Conservation (phyloP, 2,113 vertebrate species). For the Oxygymnocypris stewartii region DNA sequence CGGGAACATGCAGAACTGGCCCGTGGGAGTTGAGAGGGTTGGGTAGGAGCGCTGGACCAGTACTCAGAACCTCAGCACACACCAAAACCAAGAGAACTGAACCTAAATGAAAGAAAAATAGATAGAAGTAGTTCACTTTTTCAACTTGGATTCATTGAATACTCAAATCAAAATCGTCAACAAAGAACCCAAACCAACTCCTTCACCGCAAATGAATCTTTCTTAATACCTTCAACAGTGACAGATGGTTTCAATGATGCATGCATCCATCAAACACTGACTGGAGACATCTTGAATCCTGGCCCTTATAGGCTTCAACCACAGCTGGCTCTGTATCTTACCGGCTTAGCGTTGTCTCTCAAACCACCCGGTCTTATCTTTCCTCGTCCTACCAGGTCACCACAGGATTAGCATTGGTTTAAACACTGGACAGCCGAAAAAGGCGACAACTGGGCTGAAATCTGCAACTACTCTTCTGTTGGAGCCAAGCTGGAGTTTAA, state of each 20-base stretch:
- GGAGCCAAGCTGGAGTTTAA: conserved; percentile 26
- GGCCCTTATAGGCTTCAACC: background rate
- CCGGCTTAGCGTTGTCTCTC: conserved; percentile 22
- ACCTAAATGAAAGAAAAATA: conserved; percentile 42
- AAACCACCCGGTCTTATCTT: conserved; percentile 26
- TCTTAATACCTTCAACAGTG: background rate
- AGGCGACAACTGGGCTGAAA: background rate
- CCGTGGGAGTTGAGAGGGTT: conserved; percentile 70
- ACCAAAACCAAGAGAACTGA: conserved; percentile 57
- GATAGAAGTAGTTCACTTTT: background rate
- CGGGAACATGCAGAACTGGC: conserved; percentile 64
- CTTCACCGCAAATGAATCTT: background rate
- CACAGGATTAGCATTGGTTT: conserved; percentile 40
- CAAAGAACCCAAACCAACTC: background rate
- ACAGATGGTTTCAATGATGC: conserved; percentile 1
- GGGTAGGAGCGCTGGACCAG: conserved; percentile 64
- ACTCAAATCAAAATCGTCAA: background rate
- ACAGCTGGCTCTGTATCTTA: conserved; percentile 24
- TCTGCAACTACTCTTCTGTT: conserved; percentile 22
- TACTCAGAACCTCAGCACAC: conserved; percentile 59
- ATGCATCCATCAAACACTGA: conserved; percentile 16
- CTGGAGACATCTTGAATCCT: background rate
- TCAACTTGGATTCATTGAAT: background rate
- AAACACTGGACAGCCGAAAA: background rate
- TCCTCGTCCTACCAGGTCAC: conserved; percentile 27